Evolutionary conservation across 1,140 invertebrate species (phyloP), one percentile per base, ranked within the genome.

Genomic region (Lineus longissimus): DNA sequence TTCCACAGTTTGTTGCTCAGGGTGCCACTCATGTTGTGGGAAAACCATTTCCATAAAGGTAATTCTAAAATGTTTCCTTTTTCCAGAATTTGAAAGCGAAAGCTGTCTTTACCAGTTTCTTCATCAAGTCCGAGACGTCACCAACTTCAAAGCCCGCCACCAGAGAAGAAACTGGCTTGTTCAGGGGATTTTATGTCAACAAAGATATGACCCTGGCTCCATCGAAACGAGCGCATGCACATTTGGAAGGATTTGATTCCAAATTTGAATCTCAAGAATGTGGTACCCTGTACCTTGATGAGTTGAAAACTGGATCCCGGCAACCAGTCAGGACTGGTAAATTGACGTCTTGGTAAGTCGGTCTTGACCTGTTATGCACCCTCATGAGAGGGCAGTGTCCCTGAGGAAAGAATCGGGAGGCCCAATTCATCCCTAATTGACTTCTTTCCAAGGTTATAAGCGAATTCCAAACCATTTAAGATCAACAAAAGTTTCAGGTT

Each of bases 121-220:
- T 85, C 63, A 83, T 82, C 45, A 65, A 71, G 27, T 19, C 47
- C 56, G 76, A 75, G 25, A 36, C 33, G 6, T 36, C 33, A 7
- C 33, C 33, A 36, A 36, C 33, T 36, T 36, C 33, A 36, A 62
- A 72, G 74, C 45, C 45, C 74, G 69, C 54, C 65, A 70, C n/a
- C 55, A 62, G 51, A 58, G 51, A 62, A 19, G 60, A 62, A n/a
- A 58, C 64, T 31, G 70, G 76, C 57, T 54, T 73, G n/a, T 81
- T 82, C 68, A 73, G 73, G 67, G 73, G 77, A 57, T 84, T 91
- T 70, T 85, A 91, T 82, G 82, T 94, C 2, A 94, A 94, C 79
- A 86, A 86, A n/a, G 90, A 94, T 77, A 95, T 95, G 92, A 87
- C 87, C 73, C 69, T 95, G 58, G 92, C 93, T 2, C 91, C 91